Evolutionary conservation across 2,888 invertebrate species (phyloP).

Genomic region (Netelia virgata): DNA sequence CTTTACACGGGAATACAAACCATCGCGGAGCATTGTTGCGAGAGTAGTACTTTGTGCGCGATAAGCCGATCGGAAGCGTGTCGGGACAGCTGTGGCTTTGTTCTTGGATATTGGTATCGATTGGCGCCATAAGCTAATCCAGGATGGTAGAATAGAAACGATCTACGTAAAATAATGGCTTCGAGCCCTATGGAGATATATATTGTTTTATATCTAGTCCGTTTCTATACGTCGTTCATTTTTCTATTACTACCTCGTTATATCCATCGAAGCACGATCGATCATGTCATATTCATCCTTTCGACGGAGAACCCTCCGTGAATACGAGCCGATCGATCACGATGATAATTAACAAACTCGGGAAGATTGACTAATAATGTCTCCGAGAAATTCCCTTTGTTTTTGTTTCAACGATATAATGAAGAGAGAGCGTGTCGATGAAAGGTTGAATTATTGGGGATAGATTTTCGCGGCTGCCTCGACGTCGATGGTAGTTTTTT

Average conservation of each 20-base stretch:
- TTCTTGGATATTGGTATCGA: conserved; percentile 15
- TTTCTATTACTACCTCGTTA: background rate
- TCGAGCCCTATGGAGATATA: background rate
- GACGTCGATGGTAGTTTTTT: no score
- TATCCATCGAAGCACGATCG: background rate
- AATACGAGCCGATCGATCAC: background rate
- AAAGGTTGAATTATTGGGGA: background rate
- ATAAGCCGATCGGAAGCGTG: conserved; percentile 26
- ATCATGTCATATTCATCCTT: background rate
- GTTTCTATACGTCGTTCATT: background rate
- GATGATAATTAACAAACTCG: background rate
- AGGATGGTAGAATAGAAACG: conserved; percentile 5
- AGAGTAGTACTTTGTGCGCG: background rate
- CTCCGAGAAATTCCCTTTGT: background rate
- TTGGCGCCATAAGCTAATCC: conserved; percentile 6
- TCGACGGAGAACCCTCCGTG: background rate
- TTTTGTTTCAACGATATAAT: background rate
- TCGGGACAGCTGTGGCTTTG: conserved; percentile 5
- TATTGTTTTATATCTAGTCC: background rate
- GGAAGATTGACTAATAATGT: background rate
- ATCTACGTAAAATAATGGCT: conserved; percentile 8
- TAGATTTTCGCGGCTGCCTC: no score
- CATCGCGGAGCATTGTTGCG: background rate
- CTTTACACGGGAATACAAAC: background rate
- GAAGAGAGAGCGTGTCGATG: background rate